Evolutionary conservation across 2,888 invertebrate species (phyloP), one percentile per base, ranked within the genome.

Genomic region (Agrotis ipsilon): DNA sequence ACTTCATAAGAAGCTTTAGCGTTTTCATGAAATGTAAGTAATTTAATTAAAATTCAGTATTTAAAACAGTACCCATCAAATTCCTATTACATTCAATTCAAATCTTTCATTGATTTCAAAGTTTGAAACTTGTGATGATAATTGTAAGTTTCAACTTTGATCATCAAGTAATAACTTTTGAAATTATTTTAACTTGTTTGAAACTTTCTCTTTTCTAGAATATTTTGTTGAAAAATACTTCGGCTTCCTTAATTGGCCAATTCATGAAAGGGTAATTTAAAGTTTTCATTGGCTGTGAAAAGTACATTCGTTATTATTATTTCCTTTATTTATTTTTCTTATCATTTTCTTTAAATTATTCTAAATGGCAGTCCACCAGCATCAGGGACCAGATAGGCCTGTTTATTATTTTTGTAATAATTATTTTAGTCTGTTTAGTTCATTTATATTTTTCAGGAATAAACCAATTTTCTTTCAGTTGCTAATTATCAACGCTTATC

Each of bases 191-290:
- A 70, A 16, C 4, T n/a, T 57, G n/a, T 27, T 49, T 14, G 11
- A 39, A 46, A 24, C 16, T 66, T 45, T 3, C 24, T 19, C 19
- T 32, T 27, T 46, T 70, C n/a, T n/a, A 4, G 3, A 16, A 14
- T 0, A 21, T 32, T 57, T 49, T 39, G 19, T 3, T 14, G 13
- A 43, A 58, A 39, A 49, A 43, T 24, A 49, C 7, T 58, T 49
- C 0, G 18, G 3, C 48, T 27, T 27, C 24, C 46, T 2, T 63
- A 16, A 39, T 43, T 18, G 9, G 3, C 1, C 66, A 0, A 13
- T 43, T 67, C 19, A 0, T 39, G 11, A 45, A 66, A 27, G 14
- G 43, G 24, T 68, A 19, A 21, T 67, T 67, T n/a, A 16, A 48
- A 27, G 9, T 3, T 63, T 19, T 1, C 19, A 21, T 27, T 45